Base-by-base conservation (phyloP, 2,888 invertebrate genomes). In the Drosophila anomalata region DNA sequence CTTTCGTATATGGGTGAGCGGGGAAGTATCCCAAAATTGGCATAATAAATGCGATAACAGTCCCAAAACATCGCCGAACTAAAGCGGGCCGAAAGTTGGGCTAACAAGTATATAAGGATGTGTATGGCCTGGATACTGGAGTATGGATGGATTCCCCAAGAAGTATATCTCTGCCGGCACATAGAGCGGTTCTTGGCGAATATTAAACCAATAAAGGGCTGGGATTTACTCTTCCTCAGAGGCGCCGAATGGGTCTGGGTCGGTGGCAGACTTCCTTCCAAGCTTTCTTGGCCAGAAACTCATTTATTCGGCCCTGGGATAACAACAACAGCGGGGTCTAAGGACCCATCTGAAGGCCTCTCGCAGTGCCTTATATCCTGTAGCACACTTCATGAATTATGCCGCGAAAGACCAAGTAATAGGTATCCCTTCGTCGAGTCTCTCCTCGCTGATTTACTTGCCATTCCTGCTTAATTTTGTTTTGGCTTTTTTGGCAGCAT, bases 1-100 rank as follows among this genome's bases (percentile, higher is more conserved):
- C 82, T 78, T 85, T 78, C 68, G 73, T 78, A 69, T 65, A 44
- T 17, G 14, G 17, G 17, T 17, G 17, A 17, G 17, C 14, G 14
- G 0, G 29, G 3, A 7, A 3, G 9, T 29, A 29, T 29, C 44
- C 53, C 50, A 48, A 63, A 74, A 81, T 70, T 77, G 73, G 72
- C 75, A 73, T 83, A 79, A 83, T 77, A 79, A 80, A 83, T 76
- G 62, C 76, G 77, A 83, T 80, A 83, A 74, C 73, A 54, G 52
- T 29, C 59, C 51, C 46, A 50, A 29, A 62, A 46, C 46, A 31
- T 52, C 51, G 24, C 22, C 36, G 46, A 65, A 65, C 62, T 62
- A 39, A 57, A 66, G 54, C 50, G 31, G 22, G 41, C 48, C 60
- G 39, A 51, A 79, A 63, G 68, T 57, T 69, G 60, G 63, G 68